Conservation (phyloP, 2,113 vertebrate genomes). For the Hemicordylus capensis region DNA sequence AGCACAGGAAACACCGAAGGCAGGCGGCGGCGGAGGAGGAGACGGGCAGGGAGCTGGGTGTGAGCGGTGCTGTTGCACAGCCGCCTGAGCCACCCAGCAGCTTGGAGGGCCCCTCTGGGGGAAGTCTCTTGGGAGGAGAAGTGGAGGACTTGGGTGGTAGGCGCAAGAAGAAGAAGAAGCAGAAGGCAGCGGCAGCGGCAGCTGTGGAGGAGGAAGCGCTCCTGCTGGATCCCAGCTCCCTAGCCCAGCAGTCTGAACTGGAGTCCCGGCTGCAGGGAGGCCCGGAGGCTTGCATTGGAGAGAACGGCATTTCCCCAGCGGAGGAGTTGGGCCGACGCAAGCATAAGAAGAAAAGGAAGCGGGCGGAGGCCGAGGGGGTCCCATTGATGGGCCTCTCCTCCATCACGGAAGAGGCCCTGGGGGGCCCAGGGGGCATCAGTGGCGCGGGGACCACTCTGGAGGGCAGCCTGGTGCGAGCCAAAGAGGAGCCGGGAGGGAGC, state of each 20-base stretch:
- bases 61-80: background rate
- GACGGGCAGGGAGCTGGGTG: background rate
- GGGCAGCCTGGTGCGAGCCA: rapidly evolving
- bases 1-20: no score
- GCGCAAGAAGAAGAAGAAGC: background rate
- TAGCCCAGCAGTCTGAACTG: background rate
- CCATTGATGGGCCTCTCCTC: rapidly evolving
- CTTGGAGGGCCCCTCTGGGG: background rate
- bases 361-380: rapidly evolving
- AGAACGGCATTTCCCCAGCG: no score
- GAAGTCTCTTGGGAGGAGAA: background rate
- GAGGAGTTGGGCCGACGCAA: background rate
- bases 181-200: background rate
- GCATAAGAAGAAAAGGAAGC: background rate
- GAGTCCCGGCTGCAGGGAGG: rapidly evolving
- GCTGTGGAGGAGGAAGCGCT: background rate
- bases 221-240: no score
- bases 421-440: background rate
- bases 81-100: background rate
- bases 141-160: no score
- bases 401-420: background rate
- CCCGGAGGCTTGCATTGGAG: background rate
- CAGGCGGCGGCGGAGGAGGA: background rate
- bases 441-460: no score
- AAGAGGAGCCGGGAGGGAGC: background rate